Conservation (phyloP, 2,888 invertebrate species). For the Agonum fuliginosum region DNA sequence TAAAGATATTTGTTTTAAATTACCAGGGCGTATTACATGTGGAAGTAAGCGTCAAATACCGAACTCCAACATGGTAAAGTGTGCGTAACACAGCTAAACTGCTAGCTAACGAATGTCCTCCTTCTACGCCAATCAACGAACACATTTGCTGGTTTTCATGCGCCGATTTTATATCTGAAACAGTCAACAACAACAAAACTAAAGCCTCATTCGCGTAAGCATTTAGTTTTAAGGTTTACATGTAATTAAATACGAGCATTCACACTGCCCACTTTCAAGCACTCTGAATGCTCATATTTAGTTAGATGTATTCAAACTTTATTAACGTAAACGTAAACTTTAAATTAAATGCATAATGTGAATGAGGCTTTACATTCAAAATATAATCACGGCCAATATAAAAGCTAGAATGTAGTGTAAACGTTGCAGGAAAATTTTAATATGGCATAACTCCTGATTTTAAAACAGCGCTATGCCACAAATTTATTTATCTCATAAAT, state of each 20-base stretch:
- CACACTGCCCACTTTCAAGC: no score
- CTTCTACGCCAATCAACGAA: conserved; percentile 85
- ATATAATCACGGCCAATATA: no score
- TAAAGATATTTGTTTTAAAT: conserved; percentile 64
- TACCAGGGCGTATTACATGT: conserved; percentile 88
- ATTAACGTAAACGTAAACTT: no score
- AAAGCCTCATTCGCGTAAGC: no score
- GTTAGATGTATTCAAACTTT: no score
- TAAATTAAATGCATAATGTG: no score
- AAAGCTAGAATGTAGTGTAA: no score
- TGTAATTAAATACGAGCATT: no score
- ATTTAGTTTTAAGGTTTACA: no score
- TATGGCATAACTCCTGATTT: background rate
- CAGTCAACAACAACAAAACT: background rate
- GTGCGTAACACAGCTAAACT: conserved; percentile 84
- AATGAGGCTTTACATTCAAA: no score
- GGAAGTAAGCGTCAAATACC: conserved; percentile 86
- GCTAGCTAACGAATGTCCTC: conserved; percentile 86
- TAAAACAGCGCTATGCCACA: background rate
- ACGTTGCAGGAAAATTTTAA: no score
- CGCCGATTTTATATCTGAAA: conserved; percentile 80
- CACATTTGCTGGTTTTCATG: conserved; percentile 82
- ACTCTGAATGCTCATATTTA: no score
- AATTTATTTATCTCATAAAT: conserved; percentile 29
- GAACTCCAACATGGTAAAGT: conserved; percentile 85